Percentiles rank a stretch among this genome's conserved stretches.
Conservation (phyloP, 2,797 vertebrate genomes). For the Garrulus glandarius region DNA sequence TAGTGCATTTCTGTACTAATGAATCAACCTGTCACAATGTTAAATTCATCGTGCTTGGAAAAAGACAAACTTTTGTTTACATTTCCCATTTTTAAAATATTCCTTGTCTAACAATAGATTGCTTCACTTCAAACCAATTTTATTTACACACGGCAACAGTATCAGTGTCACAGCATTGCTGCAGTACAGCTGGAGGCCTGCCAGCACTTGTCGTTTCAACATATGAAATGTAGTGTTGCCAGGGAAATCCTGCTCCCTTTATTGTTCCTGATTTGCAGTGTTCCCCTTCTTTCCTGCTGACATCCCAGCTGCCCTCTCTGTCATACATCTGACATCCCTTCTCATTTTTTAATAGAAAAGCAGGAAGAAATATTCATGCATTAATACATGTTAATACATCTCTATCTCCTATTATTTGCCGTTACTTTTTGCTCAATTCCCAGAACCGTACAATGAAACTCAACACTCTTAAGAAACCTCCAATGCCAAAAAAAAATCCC, state of each 20-base stretch:
- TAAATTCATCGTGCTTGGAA: not conserved
- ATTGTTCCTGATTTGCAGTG: not conserved
- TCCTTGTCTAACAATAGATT: not conserved
- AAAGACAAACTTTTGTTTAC: not conserved
- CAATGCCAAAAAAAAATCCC: not conserved
- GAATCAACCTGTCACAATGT: not conserved
- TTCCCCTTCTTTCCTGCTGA: conserved; percentile 42
- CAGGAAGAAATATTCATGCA: not conserved
- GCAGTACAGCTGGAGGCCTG: conserved; percentile 42
- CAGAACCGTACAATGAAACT: not conserved
- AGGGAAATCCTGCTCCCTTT: conserved; percentile 48
- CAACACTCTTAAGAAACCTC: not conserved
- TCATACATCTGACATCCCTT: conserved; percentile 36
- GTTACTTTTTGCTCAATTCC: not conserved
- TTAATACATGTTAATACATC: not conserved
- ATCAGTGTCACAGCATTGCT: not conserved
- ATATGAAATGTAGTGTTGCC: conserved; percentile 21
- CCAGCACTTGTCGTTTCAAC: conserved; percentile 6
- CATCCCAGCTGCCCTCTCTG: conserved; percentile 49
- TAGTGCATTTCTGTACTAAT: not conserved
- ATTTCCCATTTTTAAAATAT: not conserved
- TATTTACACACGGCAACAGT: conserved; percentile 10
- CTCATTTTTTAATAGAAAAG: conserved; percentile 22
- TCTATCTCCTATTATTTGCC: not conserved
- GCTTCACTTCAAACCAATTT: not conserved